phyloP scores from a whole-genome alignment of 1,140 invertebrate species.

The Brachionus plicatilis region DNA sequence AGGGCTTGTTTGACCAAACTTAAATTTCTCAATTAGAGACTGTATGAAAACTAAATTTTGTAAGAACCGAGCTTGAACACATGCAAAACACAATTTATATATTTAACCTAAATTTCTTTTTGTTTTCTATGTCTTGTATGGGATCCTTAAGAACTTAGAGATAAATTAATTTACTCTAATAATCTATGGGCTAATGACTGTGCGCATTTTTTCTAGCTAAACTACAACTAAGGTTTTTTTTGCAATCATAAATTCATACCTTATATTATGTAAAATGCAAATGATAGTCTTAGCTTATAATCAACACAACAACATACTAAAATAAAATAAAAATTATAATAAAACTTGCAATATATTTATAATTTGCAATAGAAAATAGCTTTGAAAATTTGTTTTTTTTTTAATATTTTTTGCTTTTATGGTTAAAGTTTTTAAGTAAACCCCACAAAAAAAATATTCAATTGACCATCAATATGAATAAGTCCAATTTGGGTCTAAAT shows the following conservation, averaged over 20 bases:
- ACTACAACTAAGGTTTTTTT: neutral
- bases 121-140: neutral
- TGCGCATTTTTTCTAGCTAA: neutral
- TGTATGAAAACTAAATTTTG: neutral
- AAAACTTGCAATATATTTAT: constrained; percentile 29
- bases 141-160: neutral
- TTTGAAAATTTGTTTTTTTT: neutral
- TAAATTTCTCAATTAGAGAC: neutral
- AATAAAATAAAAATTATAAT: constrained; percentile 36
- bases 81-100: neutral
- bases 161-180: neutral
- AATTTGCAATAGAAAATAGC: neutral
- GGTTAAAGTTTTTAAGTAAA: neutral
- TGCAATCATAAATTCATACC: neutral
- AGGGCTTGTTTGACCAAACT: neutral
- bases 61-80: neutral
- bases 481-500: neutral
- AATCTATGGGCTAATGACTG: neutral
- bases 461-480: neutral
- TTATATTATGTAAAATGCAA: constrained; percentile 19
- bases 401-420: neutral
- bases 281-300: neutral
- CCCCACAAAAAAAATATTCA: neutral
- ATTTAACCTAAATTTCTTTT: neutral
- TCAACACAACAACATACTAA: constrained; percentile 2